Conservation (phyloP, 2,797 vertebrate genomes). For the Sarcoramphus papa region DNA sequence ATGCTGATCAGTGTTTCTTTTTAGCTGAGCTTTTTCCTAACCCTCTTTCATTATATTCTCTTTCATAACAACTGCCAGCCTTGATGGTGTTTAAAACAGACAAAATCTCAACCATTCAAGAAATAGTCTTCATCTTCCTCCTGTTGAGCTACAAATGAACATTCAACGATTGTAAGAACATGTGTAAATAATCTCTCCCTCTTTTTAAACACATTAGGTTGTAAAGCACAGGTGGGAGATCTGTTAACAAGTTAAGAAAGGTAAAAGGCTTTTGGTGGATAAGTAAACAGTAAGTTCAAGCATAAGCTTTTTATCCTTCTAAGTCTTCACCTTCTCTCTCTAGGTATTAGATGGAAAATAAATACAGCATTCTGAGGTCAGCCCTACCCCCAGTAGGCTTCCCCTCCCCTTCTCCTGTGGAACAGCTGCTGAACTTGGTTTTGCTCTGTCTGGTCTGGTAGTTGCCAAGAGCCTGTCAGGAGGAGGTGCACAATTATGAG, state of each 20-base stretch:
- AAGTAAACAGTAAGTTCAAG: background rate
- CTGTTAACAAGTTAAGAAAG: background rate
- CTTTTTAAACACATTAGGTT: background rate
- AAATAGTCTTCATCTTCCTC: background rate
- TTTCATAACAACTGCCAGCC: background rate
- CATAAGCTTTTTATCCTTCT: slow-evolving; percentile 48
- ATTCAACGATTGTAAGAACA: background rate
- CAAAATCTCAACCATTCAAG: background rate
- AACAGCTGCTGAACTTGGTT: slow-evolving; percentile 19
- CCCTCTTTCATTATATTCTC: background rate
- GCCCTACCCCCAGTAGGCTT: background rate
- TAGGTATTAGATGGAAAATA: slow-evolving; percentile 42
- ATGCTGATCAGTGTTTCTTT: background rate
- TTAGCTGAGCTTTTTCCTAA: background rate
- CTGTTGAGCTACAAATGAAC: background rate
- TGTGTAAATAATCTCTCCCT: background rate
- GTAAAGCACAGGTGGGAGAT: background rate
- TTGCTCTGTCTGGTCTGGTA: background rate
- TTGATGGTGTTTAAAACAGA: background rate
- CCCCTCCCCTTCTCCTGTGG: slow-evolving; percentile 13
- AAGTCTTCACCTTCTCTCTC: slow-evolving; percentile 17
- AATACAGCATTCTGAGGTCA: background rate
- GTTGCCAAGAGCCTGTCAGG: background rate
- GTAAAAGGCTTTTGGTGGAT: background rate
- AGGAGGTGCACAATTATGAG: background rate